Evolutionary conservation across 2,888 invertebrate genomes (phyloP).

Genomic region (Phyllotreta striolata): DNA sequence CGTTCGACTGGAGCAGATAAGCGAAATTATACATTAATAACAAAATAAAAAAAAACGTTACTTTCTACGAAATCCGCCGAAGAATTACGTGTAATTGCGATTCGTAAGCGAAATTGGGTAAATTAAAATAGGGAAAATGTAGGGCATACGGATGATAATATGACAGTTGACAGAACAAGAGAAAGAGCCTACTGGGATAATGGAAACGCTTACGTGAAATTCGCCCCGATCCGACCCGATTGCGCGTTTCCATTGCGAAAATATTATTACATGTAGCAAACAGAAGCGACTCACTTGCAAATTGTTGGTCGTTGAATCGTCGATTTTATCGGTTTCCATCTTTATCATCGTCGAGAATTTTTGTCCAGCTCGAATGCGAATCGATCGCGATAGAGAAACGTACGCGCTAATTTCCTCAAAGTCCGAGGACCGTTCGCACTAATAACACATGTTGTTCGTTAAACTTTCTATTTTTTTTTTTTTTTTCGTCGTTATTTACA

Average conservation of each 20-base stretch:
- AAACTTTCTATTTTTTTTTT: no score
- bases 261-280: not conserved
- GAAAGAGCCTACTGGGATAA: constrained; percentile 32
- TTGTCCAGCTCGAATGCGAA: constrained; percentile 34
- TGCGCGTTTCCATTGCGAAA: not conserved
- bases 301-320: constrained; percentile 74
- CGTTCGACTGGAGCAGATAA: no score
- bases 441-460: constrained; percentile 36
- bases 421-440: constrained; percentile 18
- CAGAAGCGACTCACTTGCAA: constrained; percentile 65
- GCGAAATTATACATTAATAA: no score
- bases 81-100: no score
- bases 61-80: no score
- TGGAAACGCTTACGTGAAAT: constrained; percentile 37
- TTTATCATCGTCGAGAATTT: constrained; percentile 70
- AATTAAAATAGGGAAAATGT: constrained; percentile 33
- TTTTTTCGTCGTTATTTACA: no score
- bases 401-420: no score
- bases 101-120: constrained; percentile 1
- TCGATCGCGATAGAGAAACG: constrained; percentile 39
- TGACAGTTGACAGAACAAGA: constrained; percentile 46
- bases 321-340: constrained; percentile 93
- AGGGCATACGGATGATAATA: constrained; percentile 34
- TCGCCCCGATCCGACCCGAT: no score
- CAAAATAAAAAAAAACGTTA: not conserved